Conservation (phyloP, 37 sponge, comb jelly and placozoan species). For the Hexactinellida sp. region DNA sequence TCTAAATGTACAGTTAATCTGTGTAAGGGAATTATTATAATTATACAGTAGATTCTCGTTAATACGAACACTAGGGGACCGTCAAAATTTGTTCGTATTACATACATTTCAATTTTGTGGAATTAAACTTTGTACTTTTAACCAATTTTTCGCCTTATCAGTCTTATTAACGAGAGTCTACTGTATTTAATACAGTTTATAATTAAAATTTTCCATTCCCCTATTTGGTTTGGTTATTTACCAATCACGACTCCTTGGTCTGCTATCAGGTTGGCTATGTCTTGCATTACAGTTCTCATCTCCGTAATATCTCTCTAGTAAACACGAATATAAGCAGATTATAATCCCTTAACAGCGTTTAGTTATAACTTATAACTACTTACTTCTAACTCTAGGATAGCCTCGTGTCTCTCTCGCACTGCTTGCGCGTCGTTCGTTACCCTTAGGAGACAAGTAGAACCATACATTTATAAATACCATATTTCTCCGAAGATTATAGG, state of each 20-base stretch:
- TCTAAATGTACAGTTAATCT: no score
- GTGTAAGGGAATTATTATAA: no score
- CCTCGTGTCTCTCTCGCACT: conserved; percentile 17
- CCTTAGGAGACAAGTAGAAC: not conserved
- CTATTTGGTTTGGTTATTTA: not conserved
- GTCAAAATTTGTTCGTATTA: no score
- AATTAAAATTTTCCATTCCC: not conserved
- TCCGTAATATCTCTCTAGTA: not conserved
- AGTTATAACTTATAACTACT: no score
- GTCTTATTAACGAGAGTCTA: not conserved
- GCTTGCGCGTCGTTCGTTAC: not conserved
- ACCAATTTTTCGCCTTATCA: no score
- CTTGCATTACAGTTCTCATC: not conserved
- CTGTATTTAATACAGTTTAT: not conserved
- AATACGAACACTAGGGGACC: not conserved
- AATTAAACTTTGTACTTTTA: no score
- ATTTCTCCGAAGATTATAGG: not conserved
- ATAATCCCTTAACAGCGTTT: no score
- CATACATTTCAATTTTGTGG: no score
- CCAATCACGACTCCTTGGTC: not conserved
- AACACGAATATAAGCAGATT: not conserved
- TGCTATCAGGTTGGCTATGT: not conserved
- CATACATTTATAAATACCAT: not conserved
- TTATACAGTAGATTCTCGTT: no score
- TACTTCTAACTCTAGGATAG: not conserved